A percentile compares a stretch with the other conserved stretches of the same genome.
phyloP scores from a whole-genome alignment of 2,113 vertebrate genomes.

The Cebidichthys violaceus region DNA sequence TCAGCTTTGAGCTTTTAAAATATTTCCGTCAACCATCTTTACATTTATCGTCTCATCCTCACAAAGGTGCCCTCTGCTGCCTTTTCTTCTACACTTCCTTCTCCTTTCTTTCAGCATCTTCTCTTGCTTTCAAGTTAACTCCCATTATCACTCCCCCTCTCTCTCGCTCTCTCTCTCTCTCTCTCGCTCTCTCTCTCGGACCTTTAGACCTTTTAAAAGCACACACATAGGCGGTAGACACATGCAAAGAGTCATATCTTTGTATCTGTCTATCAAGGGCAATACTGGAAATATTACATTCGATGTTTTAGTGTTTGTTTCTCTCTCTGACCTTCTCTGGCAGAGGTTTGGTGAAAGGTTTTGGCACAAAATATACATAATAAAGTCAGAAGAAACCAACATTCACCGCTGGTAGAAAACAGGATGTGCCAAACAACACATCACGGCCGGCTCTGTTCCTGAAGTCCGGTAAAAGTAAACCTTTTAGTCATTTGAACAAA shows the following conservation, averaged over 20 bases:
- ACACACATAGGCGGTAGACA: background rate
- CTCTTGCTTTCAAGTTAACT: background rate
- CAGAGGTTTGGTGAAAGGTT: background rate
- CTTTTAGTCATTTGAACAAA: background rate
- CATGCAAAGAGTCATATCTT: background rate
- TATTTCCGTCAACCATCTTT: slow-evolving; percentile 29
- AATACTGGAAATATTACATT: background rate
- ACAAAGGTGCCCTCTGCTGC: background rate
- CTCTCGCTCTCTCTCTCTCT: background rate
- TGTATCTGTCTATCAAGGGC: background rate
- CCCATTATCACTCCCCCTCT: background rate
- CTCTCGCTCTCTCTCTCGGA: background rate
- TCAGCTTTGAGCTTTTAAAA: slow-evolving; percentile 37
- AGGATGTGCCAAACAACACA: background rate
- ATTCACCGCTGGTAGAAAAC: background rate
- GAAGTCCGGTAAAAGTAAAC: background rate
- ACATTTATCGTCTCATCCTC: slow-evolving; percentile 18
- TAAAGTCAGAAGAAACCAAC: background rate
- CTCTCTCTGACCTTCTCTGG: background rate
- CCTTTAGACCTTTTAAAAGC: background rate
- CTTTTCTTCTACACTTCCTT: background rate
- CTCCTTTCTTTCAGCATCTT: background rate
- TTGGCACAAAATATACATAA: background rate
- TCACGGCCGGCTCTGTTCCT: background rate
- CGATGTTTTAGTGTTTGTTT: background rate